Evolutionary conservation across 1,140 invertebrate genomes (phyloP).

Genomic region (Chymomyza costata): DNA sequence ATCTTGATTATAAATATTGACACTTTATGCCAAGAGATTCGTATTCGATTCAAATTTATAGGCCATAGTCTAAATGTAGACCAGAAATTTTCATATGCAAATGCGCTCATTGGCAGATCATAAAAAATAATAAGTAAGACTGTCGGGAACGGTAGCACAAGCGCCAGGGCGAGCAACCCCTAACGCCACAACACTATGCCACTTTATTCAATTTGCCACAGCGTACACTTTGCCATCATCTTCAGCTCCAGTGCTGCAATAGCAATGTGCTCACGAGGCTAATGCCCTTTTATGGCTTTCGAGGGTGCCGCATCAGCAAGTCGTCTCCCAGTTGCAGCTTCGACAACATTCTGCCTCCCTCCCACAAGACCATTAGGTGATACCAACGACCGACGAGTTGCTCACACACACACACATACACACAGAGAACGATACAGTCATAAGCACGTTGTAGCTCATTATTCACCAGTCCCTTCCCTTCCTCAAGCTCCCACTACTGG

Average conservation of each 20-base stretch:
- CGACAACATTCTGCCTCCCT: constrained; percentile 8
- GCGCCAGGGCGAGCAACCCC: constrained; percentile 38
- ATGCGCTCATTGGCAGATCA: constrained; percentile 33
- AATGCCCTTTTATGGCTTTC: constrained; percentile 67
- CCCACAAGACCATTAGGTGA: constrained; percentile 18
- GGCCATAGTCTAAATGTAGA: no score
- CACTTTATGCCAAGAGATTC: no score
- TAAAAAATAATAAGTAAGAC: constrained; percentile 41
- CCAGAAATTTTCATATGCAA: no score
- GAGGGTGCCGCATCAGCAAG: constrained; percentile 61
- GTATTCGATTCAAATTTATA: no score
- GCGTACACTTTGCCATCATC: constrained; percentile 35
- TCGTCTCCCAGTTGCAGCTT: constrained; percentile 20
- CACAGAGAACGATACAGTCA: no score
- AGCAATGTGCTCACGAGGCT: constrained; percentile 51
- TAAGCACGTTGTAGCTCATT: no score
- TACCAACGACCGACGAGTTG: constrained; percentile 19
- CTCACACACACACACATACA: neutral
- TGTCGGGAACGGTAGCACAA: no score
- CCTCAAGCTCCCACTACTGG: no score
- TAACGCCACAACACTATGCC: constrained; percentile 29
- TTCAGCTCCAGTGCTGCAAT: constrained; percentile 9
- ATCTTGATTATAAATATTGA: no score
- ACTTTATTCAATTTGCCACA: constrained; percentile 61
- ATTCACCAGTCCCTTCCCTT: constrained; percentile 17